phyloP scores from a whole-genome alignment of 2,888 invertebrate species.

The Pollenia angustigena region DNA sequence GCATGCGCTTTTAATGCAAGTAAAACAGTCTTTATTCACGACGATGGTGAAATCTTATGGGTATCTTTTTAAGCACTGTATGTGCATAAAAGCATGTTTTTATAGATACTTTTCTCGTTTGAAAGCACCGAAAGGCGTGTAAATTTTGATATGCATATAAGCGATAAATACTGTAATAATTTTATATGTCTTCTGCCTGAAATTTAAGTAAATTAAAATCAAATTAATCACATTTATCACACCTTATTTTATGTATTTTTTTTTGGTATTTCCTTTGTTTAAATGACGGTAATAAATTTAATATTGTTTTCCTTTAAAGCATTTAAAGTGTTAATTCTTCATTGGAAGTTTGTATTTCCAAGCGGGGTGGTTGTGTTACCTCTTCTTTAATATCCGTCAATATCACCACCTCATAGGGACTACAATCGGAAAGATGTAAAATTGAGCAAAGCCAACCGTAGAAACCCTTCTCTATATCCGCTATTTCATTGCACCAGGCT shows the following conservation, averaged over 20 bases:
- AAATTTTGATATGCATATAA: no score
- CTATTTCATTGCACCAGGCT: conserved; percentile 89
- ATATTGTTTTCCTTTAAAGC: conserved; percentile 1
- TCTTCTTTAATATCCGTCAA: conserved; percentile 85
- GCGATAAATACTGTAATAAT: background rate
- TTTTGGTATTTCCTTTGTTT: conserved; percentile 13
- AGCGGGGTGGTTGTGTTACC: conserved; percentile 75
- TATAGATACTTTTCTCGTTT: no score
- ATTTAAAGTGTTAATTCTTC: conserved; percentile 84
- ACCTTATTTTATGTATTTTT: conserved; percentile 10
- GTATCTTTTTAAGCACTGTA: no score
- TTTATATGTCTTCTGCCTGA: conserved; percentile 57
- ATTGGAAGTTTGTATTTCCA: conserved; percentile 83
- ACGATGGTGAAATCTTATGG: no score
- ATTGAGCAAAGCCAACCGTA: conserved; percentile 90
- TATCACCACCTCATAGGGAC: conserved; percentile 88
- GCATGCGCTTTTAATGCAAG: no score
- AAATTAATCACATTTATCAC: conserved; percentile 62
- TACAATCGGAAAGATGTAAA: conserved; percentile 88
- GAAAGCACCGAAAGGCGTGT: no score
- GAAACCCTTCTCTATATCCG: conserved; percentile 91
- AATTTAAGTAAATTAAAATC: conserved; percentile 23
- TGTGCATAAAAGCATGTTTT: background rate
- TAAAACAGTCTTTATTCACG: no score
- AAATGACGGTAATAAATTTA: conserved; percentile 54